phyloP scores from a whole-genome alignment of 2,113 vertebrate species.

The Rhineura floridana region DNA sequence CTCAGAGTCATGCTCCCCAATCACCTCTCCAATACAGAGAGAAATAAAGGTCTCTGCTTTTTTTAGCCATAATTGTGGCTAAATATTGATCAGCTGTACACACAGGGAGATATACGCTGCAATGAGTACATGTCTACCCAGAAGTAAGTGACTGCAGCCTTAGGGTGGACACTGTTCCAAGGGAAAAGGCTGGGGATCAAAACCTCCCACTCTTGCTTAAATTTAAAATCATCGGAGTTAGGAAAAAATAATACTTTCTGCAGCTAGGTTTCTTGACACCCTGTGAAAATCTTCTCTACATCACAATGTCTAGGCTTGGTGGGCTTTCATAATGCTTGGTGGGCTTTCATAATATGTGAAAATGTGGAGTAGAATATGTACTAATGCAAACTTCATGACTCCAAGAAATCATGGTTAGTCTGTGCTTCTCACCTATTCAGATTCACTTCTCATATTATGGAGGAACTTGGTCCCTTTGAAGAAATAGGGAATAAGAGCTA shows the following conservation, averaged over 20 bases:
- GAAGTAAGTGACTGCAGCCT: too few relatives aligned
- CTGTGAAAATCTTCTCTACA: background rate
- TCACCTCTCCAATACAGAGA: background rate
- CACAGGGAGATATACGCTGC: background rate
- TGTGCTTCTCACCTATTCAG: background rate
- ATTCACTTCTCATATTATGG: too few relatives aligned
- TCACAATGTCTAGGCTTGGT: background rate
- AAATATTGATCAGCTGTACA: background rate
- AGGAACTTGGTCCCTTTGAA: too few relatives aligned
- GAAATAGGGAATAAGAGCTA: background rate
- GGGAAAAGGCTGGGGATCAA: too few relatives aligned
- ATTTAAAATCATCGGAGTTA: too few relatives aligned
- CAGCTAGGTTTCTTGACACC: background rate
- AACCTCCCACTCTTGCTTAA: too few relatives aligned
- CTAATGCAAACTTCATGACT: background rate
- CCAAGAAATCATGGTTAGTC: background rate
- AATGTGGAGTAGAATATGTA: background rate
- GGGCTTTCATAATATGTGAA: background rate
- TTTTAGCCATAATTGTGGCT: too few relatives aligned
- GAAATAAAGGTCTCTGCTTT: background rate
- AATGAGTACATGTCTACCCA: background rate
- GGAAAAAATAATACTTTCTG: too few relatives aligned
- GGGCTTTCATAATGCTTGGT: background rate
- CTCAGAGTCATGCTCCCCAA: background rate
- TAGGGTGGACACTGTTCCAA: too few relatives aligned